Percentiles rank a stretch among this genome's conserved stretches.
Evolutionary conservation across 1,140 invertebrate species (phyloP).

Genomic region (Drosophila azteca): DNA sequence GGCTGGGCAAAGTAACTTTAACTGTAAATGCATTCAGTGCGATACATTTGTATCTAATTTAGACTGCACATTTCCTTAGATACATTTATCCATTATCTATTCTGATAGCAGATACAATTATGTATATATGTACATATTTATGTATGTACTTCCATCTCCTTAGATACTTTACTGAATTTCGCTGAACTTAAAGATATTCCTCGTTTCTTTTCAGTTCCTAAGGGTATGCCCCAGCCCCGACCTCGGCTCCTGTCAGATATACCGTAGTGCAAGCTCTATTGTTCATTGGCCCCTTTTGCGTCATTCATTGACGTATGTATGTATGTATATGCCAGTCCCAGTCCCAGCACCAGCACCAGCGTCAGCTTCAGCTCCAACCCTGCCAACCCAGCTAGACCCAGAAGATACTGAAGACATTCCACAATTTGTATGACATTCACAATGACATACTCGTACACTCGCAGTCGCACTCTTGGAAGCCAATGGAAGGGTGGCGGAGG

Average conservation of each 20-base stretch:
- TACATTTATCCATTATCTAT: no score
- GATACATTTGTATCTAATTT: no score
- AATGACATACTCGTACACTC: constrained; percentile 42
- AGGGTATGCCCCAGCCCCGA: background rate
- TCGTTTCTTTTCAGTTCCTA: background rate
- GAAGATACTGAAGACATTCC: constrained; percentile 15
- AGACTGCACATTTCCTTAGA: no score
- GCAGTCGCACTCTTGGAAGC: constrained; percentile 21
- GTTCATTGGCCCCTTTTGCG: constrained; percentile 16
- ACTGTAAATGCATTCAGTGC: no score
- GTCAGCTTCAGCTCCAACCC: no score
- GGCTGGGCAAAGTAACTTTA: no score
- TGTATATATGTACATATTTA: no score
- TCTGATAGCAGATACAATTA: no score
- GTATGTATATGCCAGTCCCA: background rate
- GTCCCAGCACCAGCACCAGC: background rate
- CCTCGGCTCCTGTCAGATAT: constrained; percentile 4
- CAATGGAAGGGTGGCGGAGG: background rate
- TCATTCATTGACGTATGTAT: constrained; percentile 9
- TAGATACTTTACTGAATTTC: no score
- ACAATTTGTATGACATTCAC: constrained; percentile 74
- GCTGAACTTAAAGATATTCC: no score
- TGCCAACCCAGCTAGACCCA: background rate
- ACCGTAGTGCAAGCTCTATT: constrained; percentile 18
- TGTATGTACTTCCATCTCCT: no score